Conservation (phyloP, 2,888 invertebrate species). For the Acronicta alni region DNA sequence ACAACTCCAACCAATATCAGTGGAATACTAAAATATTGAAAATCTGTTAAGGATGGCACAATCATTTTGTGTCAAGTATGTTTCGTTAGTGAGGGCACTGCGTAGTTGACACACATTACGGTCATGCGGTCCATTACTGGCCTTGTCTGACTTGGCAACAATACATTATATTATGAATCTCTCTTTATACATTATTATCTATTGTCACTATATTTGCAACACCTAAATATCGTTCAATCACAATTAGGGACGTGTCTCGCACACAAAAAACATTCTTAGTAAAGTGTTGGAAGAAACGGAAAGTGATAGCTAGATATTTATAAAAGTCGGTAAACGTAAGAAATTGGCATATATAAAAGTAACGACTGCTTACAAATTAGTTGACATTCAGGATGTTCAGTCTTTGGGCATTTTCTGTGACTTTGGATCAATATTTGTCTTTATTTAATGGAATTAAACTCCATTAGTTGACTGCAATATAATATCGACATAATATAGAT, state of each 20-base stretch:
- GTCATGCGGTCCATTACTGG: conserved; percentile 74
- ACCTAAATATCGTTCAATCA: conserved; percentile 56
- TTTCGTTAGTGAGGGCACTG: conserved; percentile 57
- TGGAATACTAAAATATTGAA: conserved; percentile 58
- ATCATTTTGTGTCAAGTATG: conserved; percentile 72
- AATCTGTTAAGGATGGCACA: conserved; percentile 77
- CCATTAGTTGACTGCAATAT: not conserved
- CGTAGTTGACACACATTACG: conserved; percentile 49
- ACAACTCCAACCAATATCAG: conserved; percentile 32
- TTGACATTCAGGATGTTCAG: conserved; percentile 42
- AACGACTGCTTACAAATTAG: conserved; percentile 40
- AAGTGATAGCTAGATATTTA: conserved; percentile 42
- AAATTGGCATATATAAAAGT: conserved; percentile 42
- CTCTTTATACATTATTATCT: conserved; percentile 56
- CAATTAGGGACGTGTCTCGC: conserved; percentile 58
- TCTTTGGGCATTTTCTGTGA: conserved; percentile 39
- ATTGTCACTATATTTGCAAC: conserved; percentile 68
- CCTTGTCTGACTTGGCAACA: conserved; percentile 75
- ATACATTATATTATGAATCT: conserved; percentile 59
- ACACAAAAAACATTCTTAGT: conserved; percentile 49
- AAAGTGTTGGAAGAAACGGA: conserved; percentile 45
- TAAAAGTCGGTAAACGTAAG: conserved; percentile 46
- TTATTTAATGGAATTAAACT: conserved; percentile 12
- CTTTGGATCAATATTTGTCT: conserved; percentile 18
- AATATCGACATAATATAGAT: conserved; percentile 12